Conservation (phyloP, 1,140 invertebrate genomes). For the Zaprionus inermis region DNA sequence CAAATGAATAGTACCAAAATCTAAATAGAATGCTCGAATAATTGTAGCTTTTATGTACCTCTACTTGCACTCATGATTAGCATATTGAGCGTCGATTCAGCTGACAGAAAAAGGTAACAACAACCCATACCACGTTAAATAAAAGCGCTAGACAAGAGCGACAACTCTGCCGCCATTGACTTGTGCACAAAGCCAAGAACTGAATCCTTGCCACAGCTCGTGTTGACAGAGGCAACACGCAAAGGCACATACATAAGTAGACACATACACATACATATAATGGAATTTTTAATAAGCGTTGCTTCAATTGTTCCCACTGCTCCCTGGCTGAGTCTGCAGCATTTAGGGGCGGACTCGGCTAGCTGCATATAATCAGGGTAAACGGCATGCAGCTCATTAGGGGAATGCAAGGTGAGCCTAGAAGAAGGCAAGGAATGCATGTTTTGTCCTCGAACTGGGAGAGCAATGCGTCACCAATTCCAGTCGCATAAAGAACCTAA, state of each 20-base stretch:
- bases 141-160: conserved; percentile 6
- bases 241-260: conserved; percentile 47
- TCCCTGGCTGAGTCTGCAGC: conserved; percentile 33
- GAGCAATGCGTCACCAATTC: no score
- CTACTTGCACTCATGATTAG: no score
- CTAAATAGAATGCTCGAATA: no score
- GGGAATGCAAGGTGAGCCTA: background rate
- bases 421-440: background rate
- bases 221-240: conserved; percentile 66
- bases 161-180: conserved; percentile 20
- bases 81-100: no score
- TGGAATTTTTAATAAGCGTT: conserved; percentile 78
- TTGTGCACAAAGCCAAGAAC: conserved; percentile 38
- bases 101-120: background rate
- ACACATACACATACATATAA: conserved; percentile 55
- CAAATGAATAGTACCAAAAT: no score
- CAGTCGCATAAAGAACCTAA: background rate
- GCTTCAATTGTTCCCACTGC: conserved; percentile 29
- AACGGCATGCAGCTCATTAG: conserved; percentile 56
- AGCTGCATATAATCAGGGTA: conserved; percentile 44
- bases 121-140: conserved; percentile 21
- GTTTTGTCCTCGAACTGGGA: background rate
- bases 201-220: conserved; percentile 30
- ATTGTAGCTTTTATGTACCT: no score
- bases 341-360: no score